Evolutionary conservation across 2,797 vertebrate genomes (phyloP).

Genomic region (Iguana delicatissima): DNA sequence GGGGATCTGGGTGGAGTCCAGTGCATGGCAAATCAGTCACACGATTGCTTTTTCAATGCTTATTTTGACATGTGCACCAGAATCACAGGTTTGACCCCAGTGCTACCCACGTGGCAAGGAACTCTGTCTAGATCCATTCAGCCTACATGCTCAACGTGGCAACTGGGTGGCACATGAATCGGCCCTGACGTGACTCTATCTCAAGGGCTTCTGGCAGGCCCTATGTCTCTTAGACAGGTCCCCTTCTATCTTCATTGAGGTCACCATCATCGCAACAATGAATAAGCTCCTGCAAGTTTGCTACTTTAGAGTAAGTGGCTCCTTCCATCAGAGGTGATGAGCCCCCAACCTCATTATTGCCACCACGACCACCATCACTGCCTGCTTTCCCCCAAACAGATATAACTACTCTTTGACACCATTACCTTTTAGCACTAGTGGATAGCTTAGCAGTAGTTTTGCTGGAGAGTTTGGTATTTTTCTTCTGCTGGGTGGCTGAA

Average conservation of each 20-base stretch:
- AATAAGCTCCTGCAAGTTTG: neutral
- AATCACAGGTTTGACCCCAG: neutral
- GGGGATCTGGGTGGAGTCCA: neutral
- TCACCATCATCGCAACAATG: no score
- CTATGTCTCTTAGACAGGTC: neutral
- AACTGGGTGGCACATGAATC: neutral
- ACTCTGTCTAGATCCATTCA: neutral
- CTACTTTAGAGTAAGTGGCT: neutral
- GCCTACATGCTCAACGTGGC: neutral
- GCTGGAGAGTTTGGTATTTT: constrained; percentile 91
- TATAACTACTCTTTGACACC: neutral
- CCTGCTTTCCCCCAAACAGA: neutral
- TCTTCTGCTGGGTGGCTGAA: constrained; percentile 90
- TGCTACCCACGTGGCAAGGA: neutral
- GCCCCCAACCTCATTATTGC: neutral
- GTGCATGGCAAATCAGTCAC: neutral
- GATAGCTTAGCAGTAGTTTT: constrained; percentile 93
- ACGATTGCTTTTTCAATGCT: no score
- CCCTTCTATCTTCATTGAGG: neutral
- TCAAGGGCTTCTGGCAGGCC: no score
- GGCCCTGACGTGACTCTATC: neutral
- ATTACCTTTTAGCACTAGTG: constrained; percentile 92
- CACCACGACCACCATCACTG: rapidly evolving
- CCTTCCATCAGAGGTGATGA: neutral
- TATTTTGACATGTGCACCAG: neutral